phyloP scores from a whole-genome alignment of 2,797 vertebrate species.

The Atherinosoma microstoma region DNA sequence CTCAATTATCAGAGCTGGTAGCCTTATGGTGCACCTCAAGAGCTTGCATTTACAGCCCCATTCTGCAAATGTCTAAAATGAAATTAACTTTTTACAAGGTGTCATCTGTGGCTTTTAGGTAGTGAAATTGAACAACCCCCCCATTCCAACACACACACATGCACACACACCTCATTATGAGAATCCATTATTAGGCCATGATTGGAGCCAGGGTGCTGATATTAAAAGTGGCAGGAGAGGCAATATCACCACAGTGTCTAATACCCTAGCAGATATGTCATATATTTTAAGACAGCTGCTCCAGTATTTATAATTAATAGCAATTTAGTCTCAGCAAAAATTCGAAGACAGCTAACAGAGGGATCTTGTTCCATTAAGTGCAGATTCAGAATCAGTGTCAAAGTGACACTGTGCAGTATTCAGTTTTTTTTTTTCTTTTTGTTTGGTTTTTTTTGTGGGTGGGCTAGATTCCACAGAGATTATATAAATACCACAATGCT shows the following conservation, averaged over 20 bases:
- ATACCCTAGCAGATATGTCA: constrained; percentile 78
- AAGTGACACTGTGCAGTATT: constrained; percentile 60
- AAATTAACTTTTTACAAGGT: constrained; percentile 84
- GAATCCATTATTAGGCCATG: constrained; percentile 81
- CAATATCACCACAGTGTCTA: constrained; percentile 78
- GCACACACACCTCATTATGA: constrained; percentile 71
- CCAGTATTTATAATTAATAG: constrained; percentile 83
- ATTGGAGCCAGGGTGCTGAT: constrained; percentile 77
- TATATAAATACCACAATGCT: constrained; percentile 70
- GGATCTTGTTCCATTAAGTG: constrained; percentile 75
- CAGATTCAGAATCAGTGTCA: constrained; percentile 76
- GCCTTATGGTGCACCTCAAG: constrained; percentile 55
- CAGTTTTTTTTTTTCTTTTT: not conserved
- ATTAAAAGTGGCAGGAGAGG: constrained; percentile 85
- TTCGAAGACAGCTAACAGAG: constrained; percentile 70
- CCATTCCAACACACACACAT: constrained; percentile 20
- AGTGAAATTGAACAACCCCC: constrained; percentile 71
- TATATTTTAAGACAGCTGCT: constrained; percentile 85
- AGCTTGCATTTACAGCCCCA: constrained; percentile 76
- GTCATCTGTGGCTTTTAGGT: constrained; percentile 82
- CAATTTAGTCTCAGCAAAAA: constrained; percentile 77
- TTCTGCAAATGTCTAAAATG: constrained; percentile 80
- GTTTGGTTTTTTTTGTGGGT: constrained; percentile 58
- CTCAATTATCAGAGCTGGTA: constrained; percentile 73
- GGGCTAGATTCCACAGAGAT: constrained; percentile 64